phyloP scores from a whole-genome alignment of 2,888 invertebrate genomes.

The Sphaerophoria rueppellii region DNA sequence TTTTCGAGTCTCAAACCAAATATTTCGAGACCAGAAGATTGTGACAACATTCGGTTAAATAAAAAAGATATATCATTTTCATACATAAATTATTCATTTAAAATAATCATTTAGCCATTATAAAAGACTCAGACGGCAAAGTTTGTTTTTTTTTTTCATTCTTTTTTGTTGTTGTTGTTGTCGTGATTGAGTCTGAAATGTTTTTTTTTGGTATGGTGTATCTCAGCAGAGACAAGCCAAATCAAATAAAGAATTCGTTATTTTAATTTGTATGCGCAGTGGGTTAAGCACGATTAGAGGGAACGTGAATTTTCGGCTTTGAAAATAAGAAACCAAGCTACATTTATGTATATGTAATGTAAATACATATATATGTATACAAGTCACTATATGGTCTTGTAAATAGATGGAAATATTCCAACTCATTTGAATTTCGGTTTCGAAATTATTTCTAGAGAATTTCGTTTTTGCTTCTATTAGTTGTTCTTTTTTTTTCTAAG shows the following conservation, averaged over 20 bases:
- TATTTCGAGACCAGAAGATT: slow-evolving; percentile 21
- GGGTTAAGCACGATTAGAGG: slow-evolving; percentile 26
- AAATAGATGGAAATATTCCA: slow-evolving; percentile 36
- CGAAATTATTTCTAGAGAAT: slow-evolving; percentile 32
- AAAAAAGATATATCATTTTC: slow-evolving; percentile 13
- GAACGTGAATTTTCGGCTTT: slow-evolving; percentile 30
- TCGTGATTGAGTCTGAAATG: not conserved
- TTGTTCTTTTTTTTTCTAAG: not conserved
- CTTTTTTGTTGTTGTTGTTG: not conserved
- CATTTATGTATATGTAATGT: not conserved
- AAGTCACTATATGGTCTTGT: too few relatives aligned
- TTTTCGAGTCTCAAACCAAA: not conserved
- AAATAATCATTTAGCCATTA: slow-evolving; percentile 45
- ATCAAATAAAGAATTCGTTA: slow-evolving; percentile 5
- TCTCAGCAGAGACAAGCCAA: not conserved
- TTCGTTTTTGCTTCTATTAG: slow-evolving; percentile 12
- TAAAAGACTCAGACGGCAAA: slow-evolving; percentile 11
- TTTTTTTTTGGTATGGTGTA: slow-evolving; percentile 1
- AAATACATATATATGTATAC: not conserved
- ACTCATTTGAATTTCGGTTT: slow-evolving; percentile 36
- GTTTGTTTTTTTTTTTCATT: too few relatives aligned
- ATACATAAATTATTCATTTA: slow-evolving; percentile 60
- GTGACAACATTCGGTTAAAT: slow-evolving; percentile 13
- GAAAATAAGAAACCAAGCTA: not conserved
- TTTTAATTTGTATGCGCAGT: slow-evolving; percentile 38